Evolutionary conservation across 2,113 vertebrate species (phyloP).

Genomic region (Mionectes macconnelli): DNA sequence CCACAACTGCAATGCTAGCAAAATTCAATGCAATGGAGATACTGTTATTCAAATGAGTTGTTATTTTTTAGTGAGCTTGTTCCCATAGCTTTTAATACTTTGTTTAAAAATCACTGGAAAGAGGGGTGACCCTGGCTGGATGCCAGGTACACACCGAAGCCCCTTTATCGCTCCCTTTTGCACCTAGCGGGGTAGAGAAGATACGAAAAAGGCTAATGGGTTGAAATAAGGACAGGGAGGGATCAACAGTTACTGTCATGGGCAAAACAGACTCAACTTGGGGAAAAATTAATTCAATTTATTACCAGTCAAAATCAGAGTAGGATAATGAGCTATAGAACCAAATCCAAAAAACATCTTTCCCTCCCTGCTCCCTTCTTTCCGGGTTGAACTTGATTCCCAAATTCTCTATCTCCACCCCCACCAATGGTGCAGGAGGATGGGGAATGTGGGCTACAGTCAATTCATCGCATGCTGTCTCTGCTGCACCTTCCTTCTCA

Average conservation of each 20-base stretch:
- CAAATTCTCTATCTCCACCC: background rate
- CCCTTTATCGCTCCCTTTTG: background rate
- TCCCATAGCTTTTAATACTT: conserved; percentile 1
- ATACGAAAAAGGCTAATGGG: background rate
- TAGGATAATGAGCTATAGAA: background rate
- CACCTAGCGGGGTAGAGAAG: background rate
- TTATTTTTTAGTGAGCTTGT: conserved; percentile 22
- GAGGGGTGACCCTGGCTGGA: background rate
- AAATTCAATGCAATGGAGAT: background rate
- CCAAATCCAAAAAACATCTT: background rate
- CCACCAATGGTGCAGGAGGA: background rate
- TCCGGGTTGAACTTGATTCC: background rate
- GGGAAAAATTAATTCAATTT: background rate
- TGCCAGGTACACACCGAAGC: background rate
- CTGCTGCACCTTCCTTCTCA: background rate
- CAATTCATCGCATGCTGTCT: background rate
- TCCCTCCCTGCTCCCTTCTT: background rate
- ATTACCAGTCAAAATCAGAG: background rate
- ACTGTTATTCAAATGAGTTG: conserved; percentile 34
- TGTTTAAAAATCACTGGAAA: background rate
- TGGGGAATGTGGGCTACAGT: background rate
- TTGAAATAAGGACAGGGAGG: background rate
- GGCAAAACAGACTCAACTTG: background rate
- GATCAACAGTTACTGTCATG: background rate
- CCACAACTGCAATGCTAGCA: conserved; percentile 1